A percentile compares a stretch with the other conserved stretches of the same genome.
phyloP scores from a whole-genome alignment of 2,797 vertebrate species.

The Arnoldichthys spilopterus region DNA sequence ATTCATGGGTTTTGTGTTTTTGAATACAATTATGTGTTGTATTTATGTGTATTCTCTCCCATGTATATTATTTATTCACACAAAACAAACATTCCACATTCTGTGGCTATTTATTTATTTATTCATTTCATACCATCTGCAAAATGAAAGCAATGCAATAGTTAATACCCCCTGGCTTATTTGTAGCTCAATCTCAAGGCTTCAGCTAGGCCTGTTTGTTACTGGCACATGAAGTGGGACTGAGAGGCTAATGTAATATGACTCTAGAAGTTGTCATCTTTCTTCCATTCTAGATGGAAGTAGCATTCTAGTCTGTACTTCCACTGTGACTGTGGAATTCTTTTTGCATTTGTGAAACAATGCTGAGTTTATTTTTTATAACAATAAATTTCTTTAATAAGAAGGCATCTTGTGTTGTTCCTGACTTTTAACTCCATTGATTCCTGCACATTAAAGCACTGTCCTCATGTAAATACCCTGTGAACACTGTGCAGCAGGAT shows the following conservation, averaged over 20 bases:
- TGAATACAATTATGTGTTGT: slow-evolving; percentile 71
- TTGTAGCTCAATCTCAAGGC: slow-evolving; percentile 51
- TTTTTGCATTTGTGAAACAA: slow-evolving; percentile 36
- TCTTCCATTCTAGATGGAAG: slow-evolving; percentile 51
- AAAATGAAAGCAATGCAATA: slow-evolving; percentile 54
- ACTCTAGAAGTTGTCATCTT: slow-evolving; percentile 37
- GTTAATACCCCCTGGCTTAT: slow-evolving; percentile 45
- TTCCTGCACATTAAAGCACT: not conserved
- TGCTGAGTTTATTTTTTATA: slow-evolving; percentile 56
- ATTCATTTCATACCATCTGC: slow-evolving; percentile 75
- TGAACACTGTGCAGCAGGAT: not conserved
- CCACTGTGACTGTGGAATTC: slow-evolving; percentile 52
- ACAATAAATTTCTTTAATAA: slow-evolving; percentile 58
- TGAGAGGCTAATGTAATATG: slow-evolving; percentile 46
- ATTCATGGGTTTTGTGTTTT: slow-evolving; percentile 76
- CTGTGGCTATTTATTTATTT: slow-evolving; percentile 98
- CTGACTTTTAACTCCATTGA: not conserved
- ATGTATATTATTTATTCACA: slow-evolving; percentile 92
- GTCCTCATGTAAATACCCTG: not conserved
- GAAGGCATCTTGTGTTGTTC: slow-evolving; percentile 11
- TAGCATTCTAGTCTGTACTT: slow-evolving; percentile 48
- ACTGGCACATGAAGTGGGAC: slow-evolving; percentile 37
- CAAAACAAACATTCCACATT: slow-evolving; percentile 86
- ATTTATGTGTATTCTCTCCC: slow-evolving; percentile 76
- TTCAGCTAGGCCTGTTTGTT: slow-evolving; percentile 78